Evolutionary conservation across 2,888 invertebrate species (phyloP).

Genomic region (Trissonchulus sp.): DNA sequence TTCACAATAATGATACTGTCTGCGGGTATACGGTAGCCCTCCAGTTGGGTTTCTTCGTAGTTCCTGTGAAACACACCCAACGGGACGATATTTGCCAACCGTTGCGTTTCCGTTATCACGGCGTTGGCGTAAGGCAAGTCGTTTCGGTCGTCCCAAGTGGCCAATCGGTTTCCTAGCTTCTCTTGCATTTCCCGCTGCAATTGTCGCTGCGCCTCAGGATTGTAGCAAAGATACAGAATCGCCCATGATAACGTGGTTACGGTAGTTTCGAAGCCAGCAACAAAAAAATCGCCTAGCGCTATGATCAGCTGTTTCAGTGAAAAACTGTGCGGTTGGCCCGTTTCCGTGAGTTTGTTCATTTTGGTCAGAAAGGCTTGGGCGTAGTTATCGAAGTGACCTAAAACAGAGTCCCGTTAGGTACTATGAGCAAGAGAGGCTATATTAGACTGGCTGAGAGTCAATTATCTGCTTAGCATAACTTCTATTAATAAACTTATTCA

Average conservation of each 20-base stretch:
- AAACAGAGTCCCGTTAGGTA: too few relatives aligned
- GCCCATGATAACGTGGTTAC: slow-evolving; percentile 34
- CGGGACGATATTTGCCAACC: slow-evolving; percentile 4
- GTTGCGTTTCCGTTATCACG: too few relatives aligned
- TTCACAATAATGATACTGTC: background rate
- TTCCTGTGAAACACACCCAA: background rate
- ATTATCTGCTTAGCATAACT: too few relatives aligned
- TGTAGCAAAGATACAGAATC: slow-evolving; percentile 30
- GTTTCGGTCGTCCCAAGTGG: slow-evolving; percentile 38
- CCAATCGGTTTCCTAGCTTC: slow-evolving; percentile 43
- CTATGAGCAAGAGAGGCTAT: too few relatives aligned
- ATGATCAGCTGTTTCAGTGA: slow-evolving; percentile 32
- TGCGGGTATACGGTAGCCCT: slow-evolving; percentile 8
- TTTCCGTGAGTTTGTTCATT: too few relatives aligned
- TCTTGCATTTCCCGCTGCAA: slow-evolving; percentile 46
- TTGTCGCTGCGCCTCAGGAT: slow-evolving; percentile 40
- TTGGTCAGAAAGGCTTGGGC: too few relatives aligned
- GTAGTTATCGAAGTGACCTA: too few relatives aligned
- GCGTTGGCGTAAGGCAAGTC: too few relatives aligned
- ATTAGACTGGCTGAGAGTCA: too few relatives aligned
- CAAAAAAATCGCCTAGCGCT: slow-evolving; percentile 31
- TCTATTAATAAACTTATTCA: too few relatives aligned
- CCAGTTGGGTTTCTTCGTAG: background rate
- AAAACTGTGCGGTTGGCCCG: too few relatives aligned
- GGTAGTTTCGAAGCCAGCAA: slow-evolving; percentile 36